These are phyloP conservation scores for Pachyuromys duprasi DNA, from an alignment of 2,797 vertebrate species.

Conservation along the genomic window DNA sequence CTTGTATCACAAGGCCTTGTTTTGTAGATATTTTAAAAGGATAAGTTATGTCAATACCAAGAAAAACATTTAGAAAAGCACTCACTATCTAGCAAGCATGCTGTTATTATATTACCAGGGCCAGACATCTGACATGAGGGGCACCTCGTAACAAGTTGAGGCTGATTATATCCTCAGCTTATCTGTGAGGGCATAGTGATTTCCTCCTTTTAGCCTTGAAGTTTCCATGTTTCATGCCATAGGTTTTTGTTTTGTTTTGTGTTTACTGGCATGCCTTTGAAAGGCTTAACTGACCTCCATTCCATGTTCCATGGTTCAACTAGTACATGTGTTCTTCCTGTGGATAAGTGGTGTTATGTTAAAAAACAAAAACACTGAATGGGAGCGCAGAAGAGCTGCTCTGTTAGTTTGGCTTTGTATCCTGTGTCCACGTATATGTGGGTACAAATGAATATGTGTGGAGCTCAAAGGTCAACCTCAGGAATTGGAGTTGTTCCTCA, in stretches of 20 bases:
- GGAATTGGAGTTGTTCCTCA: neutral
- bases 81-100: neutral
- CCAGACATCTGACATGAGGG: neutral
- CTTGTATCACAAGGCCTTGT: neutral
- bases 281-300: neutral
- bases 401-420: neutral
- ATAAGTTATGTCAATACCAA: neutral
- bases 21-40: neutral
- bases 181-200: neutral
- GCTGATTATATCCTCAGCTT: neutral
- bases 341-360: neutral
- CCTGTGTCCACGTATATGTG: neutral
- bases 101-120: neutral
- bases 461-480: neutral
- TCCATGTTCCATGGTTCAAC: neutral
- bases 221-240: neutral
- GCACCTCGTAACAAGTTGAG: neutral
- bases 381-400: neutral
- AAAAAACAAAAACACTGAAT: neutral
- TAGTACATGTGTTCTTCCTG: neutral
- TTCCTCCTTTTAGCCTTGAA: neutral
- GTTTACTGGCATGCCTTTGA: constrained; percentile 25
- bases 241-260: too few species aligned
- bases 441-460: too few species aligned
- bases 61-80: neutral